Evolutionary conservation across 2,113 vertebrate species (phyloP).

Genomic region (Morphnarchus princeps): DNA sequence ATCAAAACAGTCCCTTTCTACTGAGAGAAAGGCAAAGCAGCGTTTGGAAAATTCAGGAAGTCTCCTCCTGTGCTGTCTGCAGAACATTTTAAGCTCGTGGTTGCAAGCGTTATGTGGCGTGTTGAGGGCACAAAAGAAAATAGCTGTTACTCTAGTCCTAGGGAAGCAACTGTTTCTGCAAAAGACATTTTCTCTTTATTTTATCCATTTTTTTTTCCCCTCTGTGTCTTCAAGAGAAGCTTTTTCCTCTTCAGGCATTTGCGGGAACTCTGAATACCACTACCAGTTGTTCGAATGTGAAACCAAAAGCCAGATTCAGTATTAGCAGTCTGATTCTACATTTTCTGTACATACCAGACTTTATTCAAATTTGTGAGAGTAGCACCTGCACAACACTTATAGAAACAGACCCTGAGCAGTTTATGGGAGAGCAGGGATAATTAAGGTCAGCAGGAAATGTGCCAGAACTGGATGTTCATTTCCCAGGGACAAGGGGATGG

Average conservation of each 20-base stretch:
- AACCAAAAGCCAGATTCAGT: neutral
- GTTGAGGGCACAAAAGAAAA: neutral
- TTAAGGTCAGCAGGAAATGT: conserved; percentile 31
- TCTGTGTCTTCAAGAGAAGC: neutral
- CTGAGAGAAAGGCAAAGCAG: neutral
- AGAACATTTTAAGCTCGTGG: neutral
- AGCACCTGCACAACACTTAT: neutral
- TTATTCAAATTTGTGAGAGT: neutral
- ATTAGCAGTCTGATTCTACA: neutral
- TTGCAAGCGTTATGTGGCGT: neutral
- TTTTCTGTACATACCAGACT: neutral
- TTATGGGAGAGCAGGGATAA: conserved; percentile 15
- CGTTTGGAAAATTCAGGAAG: neutral
- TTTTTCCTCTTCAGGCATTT: neutral
- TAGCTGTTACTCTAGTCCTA: neutral
- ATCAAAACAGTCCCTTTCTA: neutral
- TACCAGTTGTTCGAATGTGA: neutral
- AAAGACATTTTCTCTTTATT: neutral
- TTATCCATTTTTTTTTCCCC: neutral
- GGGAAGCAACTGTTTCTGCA: neutral
- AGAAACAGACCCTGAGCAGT: neutral
- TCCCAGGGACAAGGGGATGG: neutral
- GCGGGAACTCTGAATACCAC: neutral
- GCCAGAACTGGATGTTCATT: conserved; percentile 45
- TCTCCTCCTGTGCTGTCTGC: neutral